Conservation (phyloP, 2,113 vertebrate genomes). For the Guaruba guarouba region DNA sequence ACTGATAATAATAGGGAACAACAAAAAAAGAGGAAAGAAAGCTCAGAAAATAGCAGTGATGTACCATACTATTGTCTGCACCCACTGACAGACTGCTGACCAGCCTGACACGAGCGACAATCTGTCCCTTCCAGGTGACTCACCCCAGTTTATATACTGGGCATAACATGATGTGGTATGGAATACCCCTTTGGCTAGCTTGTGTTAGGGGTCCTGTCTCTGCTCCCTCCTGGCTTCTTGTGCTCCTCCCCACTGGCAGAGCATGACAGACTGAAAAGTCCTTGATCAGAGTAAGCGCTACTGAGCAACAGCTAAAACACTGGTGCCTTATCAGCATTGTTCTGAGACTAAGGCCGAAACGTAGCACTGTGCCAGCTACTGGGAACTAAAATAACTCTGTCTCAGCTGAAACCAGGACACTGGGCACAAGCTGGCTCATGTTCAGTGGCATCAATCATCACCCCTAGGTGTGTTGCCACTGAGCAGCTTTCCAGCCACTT, state of each 20-base stretch:
- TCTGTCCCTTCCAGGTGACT: not conserved
- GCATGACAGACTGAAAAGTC: not conserved
- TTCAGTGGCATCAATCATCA: not conserved
- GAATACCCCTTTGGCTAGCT: not conserved
- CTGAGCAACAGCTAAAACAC: not conserved
- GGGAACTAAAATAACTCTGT: not conserved
- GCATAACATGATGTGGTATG: not conserved
- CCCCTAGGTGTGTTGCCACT: not conserved
- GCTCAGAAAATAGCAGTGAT: not conserved
- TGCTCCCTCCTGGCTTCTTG: not conserved
- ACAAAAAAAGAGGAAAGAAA: not conserved
- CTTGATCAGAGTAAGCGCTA: not conserved
- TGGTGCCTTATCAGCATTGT: not conserved
- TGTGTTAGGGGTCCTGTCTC: not conserved
- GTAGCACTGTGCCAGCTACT: not conserved
- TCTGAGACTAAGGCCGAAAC: not conserved
- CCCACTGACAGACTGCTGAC: not conserved
- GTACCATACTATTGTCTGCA: not conserved
- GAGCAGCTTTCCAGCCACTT: not conserved
- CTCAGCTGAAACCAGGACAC: not conserved
- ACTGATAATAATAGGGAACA: not conserved
- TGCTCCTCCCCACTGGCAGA: not conserved
- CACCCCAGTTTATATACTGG: not conserved
- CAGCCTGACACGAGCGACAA: not conserved
- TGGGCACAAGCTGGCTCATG: not conserved